Conservation (phyloP, 2,888 invertebrate genomes). For the Agriopis leucophaearia region DNA sequence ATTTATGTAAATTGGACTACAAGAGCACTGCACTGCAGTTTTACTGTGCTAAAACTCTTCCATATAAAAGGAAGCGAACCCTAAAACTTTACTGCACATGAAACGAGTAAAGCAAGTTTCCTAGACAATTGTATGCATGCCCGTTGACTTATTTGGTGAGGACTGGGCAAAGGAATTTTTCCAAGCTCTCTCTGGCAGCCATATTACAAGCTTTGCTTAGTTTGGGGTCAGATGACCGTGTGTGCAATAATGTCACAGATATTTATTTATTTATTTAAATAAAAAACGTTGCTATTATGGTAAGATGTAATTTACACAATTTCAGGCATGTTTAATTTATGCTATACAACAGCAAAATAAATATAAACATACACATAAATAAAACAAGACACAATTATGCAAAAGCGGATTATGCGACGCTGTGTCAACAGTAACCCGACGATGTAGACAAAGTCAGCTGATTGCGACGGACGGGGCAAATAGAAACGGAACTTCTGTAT, state of each 20-base stretch:
- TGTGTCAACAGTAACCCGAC: slow-evolving; percentile 4
- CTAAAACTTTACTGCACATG: slow-evolving; percentile 7
- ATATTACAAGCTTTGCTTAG: too few species aligned
- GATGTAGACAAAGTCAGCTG: slow-evolving; percentile 2
- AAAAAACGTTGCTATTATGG: too few species aligned
- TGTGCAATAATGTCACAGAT: too few species aligned
- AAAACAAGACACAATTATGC: slow-evolving; percentile 11
- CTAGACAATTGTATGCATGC: slow-evolving; percentile 9
- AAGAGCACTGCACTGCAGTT: neutral
- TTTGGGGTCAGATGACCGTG: too few species aligned
- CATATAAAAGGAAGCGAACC: slow-evolving; percentile 1
- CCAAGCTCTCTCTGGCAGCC: too few species aligned
- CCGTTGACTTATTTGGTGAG: too few species aligned
- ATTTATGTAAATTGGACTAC: neutral
- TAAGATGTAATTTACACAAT: too few species aligned
- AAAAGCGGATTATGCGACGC: slow-evolving; percentile 9
- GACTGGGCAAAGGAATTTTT: too few species aligned
- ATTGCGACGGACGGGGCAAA: slow-evolving; percentile 4
- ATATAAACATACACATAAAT: too few species aligned
- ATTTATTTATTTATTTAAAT: too few species aligned
- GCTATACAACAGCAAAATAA: neutral
- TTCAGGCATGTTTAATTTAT: neutral
- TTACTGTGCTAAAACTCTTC: neutral
- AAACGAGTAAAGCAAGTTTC: neutral
- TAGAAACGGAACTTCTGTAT: neutral